Percentiles rank a stretch among this genome's conserved stretches.
phyloP scores from a whole-genome alignment of 2,888 invertebrate genomes.

The Cheilosia scutellata region DNA sequence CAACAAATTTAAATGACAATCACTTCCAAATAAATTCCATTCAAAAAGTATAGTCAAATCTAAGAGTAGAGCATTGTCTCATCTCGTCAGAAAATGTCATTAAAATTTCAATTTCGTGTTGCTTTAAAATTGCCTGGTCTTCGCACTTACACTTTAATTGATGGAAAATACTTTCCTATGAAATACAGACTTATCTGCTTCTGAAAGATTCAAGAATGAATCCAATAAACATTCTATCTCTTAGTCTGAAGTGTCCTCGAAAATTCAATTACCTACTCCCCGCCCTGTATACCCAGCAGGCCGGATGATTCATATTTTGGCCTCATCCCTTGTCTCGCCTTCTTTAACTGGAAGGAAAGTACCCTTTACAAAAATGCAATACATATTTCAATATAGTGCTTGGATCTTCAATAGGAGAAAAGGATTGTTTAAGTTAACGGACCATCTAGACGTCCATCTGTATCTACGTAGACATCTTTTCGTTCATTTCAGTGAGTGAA shows the following conservation, averaged over 20 bases:
- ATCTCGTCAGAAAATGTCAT: constrained; percentile 3
- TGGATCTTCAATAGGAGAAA: background rate
- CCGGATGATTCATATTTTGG: constrained; percentile 44
- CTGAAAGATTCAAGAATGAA: constrained; percentile 48
- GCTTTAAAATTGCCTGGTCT: background rate
- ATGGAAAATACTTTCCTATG: constrained; percentile 2
- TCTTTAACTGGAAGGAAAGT: constrained; percentile 24
- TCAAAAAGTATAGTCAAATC: too few relatives aligned
- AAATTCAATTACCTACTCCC: constrained; percentile 63
- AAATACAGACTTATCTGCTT: constrained; percentile 28
- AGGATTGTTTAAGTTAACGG: constrained; percentile 45
- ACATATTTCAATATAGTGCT: constrained; percentile 24
- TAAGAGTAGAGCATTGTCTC: background rate
- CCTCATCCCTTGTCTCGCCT: constrained; percentile 11
- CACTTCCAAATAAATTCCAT: too few relatives aligned
- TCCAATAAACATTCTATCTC: constrained; percentile 67
- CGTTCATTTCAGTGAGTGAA: constrained; percentile 8
- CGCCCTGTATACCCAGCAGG: background rate
- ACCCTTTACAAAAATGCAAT: constrained; percentile 38
- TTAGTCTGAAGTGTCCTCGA: constrained; percentile 51
- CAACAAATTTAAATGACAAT: too few relatives aligned
- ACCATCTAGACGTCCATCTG: constrained; percentile 20
- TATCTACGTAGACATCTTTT: constrained; percentile 9
- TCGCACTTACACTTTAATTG: background rate
- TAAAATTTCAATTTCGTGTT: background rate